Conservation (phyloP, 1,140 invertebrate species). For the Scaptomyza graminum region DNA sequence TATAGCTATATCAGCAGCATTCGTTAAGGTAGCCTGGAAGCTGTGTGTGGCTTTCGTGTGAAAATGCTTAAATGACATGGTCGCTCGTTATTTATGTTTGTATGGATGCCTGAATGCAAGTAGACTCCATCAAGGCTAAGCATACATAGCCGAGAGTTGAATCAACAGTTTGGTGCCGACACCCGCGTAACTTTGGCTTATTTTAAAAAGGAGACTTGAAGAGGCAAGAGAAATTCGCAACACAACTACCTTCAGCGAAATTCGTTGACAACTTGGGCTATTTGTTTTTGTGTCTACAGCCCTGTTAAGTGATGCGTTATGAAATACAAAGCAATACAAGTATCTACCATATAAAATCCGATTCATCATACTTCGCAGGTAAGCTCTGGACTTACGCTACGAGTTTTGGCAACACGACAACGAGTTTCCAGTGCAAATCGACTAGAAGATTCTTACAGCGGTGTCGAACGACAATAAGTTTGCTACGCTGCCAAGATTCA, state of each 20-base stretch:
- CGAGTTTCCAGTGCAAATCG: constrained; percentile 62
- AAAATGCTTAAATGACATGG: constrained; percentile 63
- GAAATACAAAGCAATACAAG: constrained; percentile 40
- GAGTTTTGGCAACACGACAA: constrained; percentile 52
- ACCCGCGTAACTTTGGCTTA: constrained; percentile 58
- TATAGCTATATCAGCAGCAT: constrained; percentile 1
- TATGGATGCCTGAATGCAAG: neutral
- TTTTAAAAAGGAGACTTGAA: constrained; percentile 54
- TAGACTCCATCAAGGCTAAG: constrained; percentile 32
- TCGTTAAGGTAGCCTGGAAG: constrained; percentile 24
- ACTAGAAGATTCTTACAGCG: constrained; percentile 74
- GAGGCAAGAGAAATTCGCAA: constrained; percentile 1
- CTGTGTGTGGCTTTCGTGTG: constrained; percentile 54
- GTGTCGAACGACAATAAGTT: constrained; percentile 72
- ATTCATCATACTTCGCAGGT: constrained; percentile 21
- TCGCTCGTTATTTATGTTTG: constrained; percentile 50
- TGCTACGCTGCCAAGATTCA: constrained; percentile 5
- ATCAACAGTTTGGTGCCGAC: constrained; percentile 75
- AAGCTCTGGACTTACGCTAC: constrained; percentile 9
- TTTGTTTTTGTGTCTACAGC: constrained; percentile 68
- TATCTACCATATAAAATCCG: neutral
- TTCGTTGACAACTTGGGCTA: constrained; percentile 68
- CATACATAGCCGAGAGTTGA: constrained; percentile 47
- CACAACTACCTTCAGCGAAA: constrained; percentile 40
- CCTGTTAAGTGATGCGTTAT: constrained; percentile 72